Percentiles rank a stretch among this genome's conserved stretches.
Evolutionary conservation across 2,113 vertebrate species (phyloP).

Genomic region (Pituophis catenifer): DNA sequence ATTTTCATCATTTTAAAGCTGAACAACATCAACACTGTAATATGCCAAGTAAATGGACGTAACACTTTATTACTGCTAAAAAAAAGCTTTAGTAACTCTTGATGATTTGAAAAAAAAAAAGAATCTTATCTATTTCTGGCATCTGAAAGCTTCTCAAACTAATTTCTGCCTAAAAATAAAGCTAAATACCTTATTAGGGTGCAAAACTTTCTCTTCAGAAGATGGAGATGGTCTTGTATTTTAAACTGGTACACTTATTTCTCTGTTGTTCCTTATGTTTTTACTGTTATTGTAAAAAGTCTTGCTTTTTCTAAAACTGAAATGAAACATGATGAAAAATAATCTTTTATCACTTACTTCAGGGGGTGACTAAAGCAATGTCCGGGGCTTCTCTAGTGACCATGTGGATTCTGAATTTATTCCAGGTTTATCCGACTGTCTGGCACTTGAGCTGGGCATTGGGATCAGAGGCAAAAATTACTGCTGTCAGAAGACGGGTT

Average conservation of each 20-base stretch:
- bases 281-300: neutral
- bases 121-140: neutral
- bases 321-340: conserved; percentile 19
- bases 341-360: conserved; percentile 50
- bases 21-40: neutral
- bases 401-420: neutral
- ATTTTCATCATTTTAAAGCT: neutral
- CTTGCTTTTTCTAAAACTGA: neutral
- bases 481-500: neutral
- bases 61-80: neutral
- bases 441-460: fast-evolving
- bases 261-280: neutral
- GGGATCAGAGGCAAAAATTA: neutral
- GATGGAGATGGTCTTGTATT: neutral
- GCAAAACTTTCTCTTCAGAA: fast-evolving
- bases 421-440: neutral
- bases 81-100: neutral
- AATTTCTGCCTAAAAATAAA: conserved; percentile 4
- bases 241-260: neutral
- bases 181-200: neutral
- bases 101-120: too few species aligned
- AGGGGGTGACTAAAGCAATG: conserved; percentile 24
- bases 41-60: neutral
- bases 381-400: conserved; percentile 14
- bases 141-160: neutral